Percentiles rank a stretch among this genome's conserved stretches.
phyloP scores from a whole-genome alignment of 2,888 invertebrate genomes.

The Melanchra persicariae region DNA sequence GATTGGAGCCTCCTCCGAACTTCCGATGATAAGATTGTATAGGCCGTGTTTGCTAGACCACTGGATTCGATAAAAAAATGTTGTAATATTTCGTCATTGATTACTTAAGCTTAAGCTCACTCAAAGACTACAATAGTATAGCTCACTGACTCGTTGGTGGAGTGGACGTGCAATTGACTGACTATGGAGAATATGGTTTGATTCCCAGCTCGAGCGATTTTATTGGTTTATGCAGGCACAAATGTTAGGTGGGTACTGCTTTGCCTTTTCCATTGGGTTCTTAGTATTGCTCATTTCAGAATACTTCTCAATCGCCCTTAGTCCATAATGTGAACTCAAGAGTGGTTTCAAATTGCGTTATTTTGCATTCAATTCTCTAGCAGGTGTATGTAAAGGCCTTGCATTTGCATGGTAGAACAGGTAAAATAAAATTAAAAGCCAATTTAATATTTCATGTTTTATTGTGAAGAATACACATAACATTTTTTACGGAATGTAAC shows the following conservation, averaged over 20 bases:
- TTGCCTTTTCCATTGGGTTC: background rate
- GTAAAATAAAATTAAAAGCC: conserved; percentile 20
- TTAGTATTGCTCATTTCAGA: background rate
- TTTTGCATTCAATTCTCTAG: background rate
- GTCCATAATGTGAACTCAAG: too few species aligned
- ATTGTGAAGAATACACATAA: conserved; percentile 33
- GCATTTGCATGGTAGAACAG: background rate
- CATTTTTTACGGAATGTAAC: conserved; percentile 49
- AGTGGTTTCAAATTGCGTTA: background rate
- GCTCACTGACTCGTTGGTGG: background rate
- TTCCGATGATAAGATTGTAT: conserved; percentile 24
- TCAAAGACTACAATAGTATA: too few species aligned
- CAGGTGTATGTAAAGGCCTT: background rate
- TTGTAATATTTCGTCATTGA: conserved; percentile 25
- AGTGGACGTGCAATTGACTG: background rate
- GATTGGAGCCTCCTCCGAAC: conserved; percentile 3
- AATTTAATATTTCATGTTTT: conserved; percentile 32
- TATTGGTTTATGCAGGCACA: background rate
- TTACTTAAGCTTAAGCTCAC: too few species aligned
- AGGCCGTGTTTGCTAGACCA: background rate
- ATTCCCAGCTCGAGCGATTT: background rate
- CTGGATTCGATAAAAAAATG: conserved; percentile 2
- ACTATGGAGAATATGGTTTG: background rate
- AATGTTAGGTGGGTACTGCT: too few species aligned
- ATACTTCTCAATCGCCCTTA: background rate